A percentile compares a stretch with the other conserved stretches of the same genome.
These are phyloP conservation scores for Melanotaenia pygmaea DNA, from an alignment of 2,797 vertebrate species.

Conservation along the genomic window DNA sequence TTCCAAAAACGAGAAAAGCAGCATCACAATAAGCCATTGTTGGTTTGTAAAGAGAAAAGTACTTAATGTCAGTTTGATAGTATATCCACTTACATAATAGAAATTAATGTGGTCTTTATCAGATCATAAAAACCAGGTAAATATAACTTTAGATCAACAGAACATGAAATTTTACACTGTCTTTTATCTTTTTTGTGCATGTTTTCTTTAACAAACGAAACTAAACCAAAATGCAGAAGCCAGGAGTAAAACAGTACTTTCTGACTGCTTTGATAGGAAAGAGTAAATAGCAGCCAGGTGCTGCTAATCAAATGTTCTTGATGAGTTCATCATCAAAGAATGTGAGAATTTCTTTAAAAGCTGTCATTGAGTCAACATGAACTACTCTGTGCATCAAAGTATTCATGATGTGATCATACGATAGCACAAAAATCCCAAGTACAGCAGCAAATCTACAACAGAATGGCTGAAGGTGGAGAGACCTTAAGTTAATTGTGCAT, in stretches of 20 bases:
- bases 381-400: not conserved
- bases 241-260: not conserved
- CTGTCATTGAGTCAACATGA: not conserved
- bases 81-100: not conserved
- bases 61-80: constrained; percentile 13
- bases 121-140: no score
- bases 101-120: no score
- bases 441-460: no score
- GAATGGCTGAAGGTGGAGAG: no score
- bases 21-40: not conserved
- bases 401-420: not conserved
- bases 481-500: no score
- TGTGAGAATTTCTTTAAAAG: not conserved
- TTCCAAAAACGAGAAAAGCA: constrained; percentile 13
- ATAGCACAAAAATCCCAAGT: no score
- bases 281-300: not conserved
- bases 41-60: constrained; percentile 3
- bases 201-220: not conserved
- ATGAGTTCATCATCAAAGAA: not conserved
- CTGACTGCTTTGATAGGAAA: not conserved
- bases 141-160: no score
- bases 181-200: not conserved
- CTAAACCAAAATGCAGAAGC: not conserved
- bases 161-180: not conserved
- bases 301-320: not conserved